Base-by-base conservation (phyloP, 1,140 invertebrate species). In the Lethrus apterus region DNA sequence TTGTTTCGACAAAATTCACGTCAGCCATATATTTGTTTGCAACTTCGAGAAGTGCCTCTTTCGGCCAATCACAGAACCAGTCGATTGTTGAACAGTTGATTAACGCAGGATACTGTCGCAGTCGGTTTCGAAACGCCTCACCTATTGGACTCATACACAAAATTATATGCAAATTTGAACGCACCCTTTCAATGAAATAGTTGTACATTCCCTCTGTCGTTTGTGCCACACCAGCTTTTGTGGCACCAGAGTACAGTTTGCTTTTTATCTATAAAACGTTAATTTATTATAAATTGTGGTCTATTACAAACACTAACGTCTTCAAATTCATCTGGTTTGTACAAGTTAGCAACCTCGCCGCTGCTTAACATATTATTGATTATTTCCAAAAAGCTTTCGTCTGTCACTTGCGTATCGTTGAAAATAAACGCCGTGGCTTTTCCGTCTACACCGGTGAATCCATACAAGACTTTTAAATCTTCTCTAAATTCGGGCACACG, bases 51-150 rank as follows among this genome's bases (percentile, higher is more conserved):
- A 93, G 69, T n/a, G 89, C 88, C 62, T 89, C 83, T 44, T 78
- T 73, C 0, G 88, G 86, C 88, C 89, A 93, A 58, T 89, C 82
- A 58, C 80, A 72, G 62, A 90, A 90, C 86, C 87, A 93, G 69
- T 92, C 86, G 20, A 90, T 89, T 3, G 87, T 91, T 2, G 86
- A 87, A 54, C 80, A 82, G 69, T 89, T 91, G 30, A 92, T 80
- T 50, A 93, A 67, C 4, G 84, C 80, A 18, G 89, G 88, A 69
- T 89, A 92, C 68, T 89, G 86, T 30, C 87, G 76, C 52, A 91
- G 77, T 49, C 84, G 78, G 57, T 83, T 83, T 60, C 86, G 80
- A 62, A 78, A 84, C 51, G 72, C 69, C 32, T 88, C 84, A 14
- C 88, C 88, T 50, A 90, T 84, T 3, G 89, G 87, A 62, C 83